These are phyloP conservation scores for Hymenopus coronatus DNA, from an alignment of 2,888 invertebrate genomes.

Conservation along the genomic window DNA sequence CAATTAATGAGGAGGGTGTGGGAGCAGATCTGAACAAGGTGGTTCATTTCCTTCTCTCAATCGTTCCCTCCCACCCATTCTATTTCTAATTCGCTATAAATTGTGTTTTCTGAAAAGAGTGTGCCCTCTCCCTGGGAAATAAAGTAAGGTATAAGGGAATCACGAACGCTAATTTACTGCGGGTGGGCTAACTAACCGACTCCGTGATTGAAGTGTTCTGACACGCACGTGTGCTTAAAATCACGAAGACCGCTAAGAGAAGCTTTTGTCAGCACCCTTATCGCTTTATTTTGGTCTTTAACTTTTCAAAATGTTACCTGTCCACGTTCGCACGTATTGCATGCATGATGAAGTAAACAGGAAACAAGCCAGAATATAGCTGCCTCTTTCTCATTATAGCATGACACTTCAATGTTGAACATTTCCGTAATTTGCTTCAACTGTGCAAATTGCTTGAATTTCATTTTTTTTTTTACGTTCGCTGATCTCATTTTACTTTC, in stretches of 20 bases:
- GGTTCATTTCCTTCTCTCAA: constrained; percentile 17
- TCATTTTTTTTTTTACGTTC: too few relatives aligned
- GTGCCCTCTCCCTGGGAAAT: neutral
- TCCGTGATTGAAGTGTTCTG: constrained; percentile 1
- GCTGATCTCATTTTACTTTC: too few relatives aligned
- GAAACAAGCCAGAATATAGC: neutral
- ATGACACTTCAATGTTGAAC: too few relatives aligned
- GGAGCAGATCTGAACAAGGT: constrained; percentile 13
- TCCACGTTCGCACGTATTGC: neutral
- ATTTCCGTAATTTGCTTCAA: too few relatives aligned
- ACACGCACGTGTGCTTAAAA: neutral
- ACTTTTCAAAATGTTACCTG: neutral
- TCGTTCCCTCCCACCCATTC: neutral
- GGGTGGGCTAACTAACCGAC: neutral
- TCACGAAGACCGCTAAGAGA: neutral
- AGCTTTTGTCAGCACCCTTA: neutral
- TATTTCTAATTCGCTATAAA: constrained; percentile 23
- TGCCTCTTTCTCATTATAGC: too few relatives aligned
- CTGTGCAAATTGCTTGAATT: too few relatives aligned
- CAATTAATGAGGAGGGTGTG: constrained; percentile 22
- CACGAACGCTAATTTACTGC: constrained; percentile 26
- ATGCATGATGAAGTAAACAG: neutral
- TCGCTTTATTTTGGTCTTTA: neutral
- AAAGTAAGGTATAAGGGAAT: constrained; percentile 14
- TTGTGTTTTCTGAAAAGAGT: constrained; percentile 21